Percentiles rank a stretch among this genome's conserved stretches.
Conservation (phyloP, 2,113 vertebrate species). For the Zonotrichia leucophrys region DNA sequence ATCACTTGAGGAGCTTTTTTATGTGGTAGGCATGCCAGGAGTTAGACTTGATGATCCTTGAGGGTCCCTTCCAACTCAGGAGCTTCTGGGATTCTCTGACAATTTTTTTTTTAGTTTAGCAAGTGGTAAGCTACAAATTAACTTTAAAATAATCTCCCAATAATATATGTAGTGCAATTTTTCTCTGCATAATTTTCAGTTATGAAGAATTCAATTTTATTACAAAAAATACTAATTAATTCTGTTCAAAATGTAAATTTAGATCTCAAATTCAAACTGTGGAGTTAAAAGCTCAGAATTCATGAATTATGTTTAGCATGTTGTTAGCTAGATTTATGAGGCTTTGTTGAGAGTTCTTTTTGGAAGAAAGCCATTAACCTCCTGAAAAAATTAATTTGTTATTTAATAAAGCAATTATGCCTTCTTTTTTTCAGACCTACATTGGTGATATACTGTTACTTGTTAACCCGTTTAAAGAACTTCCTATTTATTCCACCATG, state of each 20-base stretch:
- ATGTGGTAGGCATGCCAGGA: background rate
- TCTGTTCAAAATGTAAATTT: constrained; percentile 4
- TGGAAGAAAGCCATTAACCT: background rate
- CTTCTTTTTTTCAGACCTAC: constrained; percentile 84
- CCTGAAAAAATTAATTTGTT: background rate
- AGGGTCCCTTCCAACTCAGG: background rate
- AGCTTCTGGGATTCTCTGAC: background rate
- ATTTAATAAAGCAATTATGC: background rate
- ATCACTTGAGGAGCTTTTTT: background rate
- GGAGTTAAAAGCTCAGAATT: background rate
- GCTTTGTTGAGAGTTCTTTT: background rate
- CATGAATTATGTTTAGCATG: background rate
- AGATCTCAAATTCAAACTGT: background rate
- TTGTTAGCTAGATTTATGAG: background rate
- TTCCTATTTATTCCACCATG: constrained; percentile 92
- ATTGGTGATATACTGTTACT: constrained; percentile 92
- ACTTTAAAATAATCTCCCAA: background rate
- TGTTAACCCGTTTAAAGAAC: constrained; percentile 94
- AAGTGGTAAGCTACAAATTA: background rate
- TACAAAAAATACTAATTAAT: constrained; percentile 19
- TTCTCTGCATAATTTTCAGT: background rate
- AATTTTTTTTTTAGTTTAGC: background rate
- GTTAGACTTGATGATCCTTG: background rate
- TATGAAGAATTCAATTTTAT: background rate
- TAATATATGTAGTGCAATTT: background rate